Evolutionary conservation across 2,797 vertebrate genomes (phyloP).

Genomic region (Spea hammondii): DNA sequence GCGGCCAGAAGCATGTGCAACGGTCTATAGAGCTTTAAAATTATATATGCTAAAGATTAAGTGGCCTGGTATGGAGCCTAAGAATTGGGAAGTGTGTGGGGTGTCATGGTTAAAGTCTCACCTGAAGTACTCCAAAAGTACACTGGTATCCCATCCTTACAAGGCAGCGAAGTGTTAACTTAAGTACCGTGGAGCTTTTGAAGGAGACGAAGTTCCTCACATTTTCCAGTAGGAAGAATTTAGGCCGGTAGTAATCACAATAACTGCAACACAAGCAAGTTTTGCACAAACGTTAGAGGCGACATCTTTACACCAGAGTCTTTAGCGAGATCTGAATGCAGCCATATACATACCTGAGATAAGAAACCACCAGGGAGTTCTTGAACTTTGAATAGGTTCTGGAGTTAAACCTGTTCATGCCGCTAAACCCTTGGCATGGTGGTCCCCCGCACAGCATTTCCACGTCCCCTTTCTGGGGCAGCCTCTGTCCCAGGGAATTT

Average conservation of each 20-base stretch:
- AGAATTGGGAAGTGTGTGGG: too few species aligned
- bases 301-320: too few species aligned
- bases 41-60: too few species aligned
- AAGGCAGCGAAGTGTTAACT: conserved; percentile 90
- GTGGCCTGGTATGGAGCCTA: too few species aligned
- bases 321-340: too few species aligned
- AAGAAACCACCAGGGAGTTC: conserved; percentile 95
- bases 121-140: conserved; percentile 95
- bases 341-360: conserved; percentile 79
- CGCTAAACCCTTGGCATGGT: conserved; percentile 95
- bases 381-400: conserved; percentile 98
- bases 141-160: conserved; percentile 98
- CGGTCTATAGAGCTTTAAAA: too few species aligned
- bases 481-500: conserved; percentile 85
- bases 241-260: conserved; percentile 95
- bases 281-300: too few species aligned
- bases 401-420: conserved; percentile 98
- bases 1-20: too few species aligned
- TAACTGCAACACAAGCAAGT: conserved; percentile 71
- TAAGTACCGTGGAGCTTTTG: conserved; percentile 94
- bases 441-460: conserved; percentile 96
- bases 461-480: conserved; percentile 93
- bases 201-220: conserved; percentile 97
- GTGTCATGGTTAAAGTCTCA: conserved; percentile 49
- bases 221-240: conserved; percentile 93